Evolutionary conservation across 2,113 vertebrate genomes (phyloP), one percentile per base, ranked within the genome.

Genomic region (Tympanuchus pallidicinctus): DNA sequence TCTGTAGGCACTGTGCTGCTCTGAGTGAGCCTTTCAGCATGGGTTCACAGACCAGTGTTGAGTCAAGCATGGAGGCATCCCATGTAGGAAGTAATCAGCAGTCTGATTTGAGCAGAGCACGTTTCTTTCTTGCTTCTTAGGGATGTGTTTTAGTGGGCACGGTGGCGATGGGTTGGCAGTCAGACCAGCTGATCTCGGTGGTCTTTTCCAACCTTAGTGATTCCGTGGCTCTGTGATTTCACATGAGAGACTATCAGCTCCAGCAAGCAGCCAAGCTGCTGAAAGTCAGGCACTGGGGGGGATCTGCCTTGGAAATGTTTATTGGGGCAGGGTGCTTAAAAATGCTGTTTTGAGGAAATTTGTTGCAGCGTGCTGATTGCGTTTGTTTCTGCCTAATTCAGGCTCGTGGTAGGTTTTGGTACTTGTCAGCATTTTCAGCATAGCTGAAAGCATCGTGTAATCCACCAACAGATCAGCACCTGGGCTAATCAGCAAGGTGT

Each of bases 1-100:
- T 56, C 13, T 64, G 20, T 38, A 2, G 34, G 12, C 14, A 11
- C 15, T 12, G 0, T 34, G 14, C 19, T 42, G 43, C 57, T 75
- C 56, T 28, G 15, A 22, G 1, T 0, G 4, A 34, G 13, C 36
- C 47, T 87, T 21, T 24, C 2, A 2, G 1, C 20, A 0, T 6
- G 45, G 50, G 5, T 45, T 48, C 2, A 3, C 52, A 69, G 40
- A 61, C 13, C 17, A n/a, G 15, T 22, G 21, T 27, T 52, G 43
- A 27, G 7, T 67, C 36, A 16, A 48, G 42, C 1, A 0, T 4
- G 42, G n/a, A 57, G 65, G 27, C 52, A 52, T 64, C 36, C 45
- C 7, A 0, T 27, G 45, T 8, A 48, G 38, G 0, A 0, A 56
- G 16, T 45, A 28, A 20, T 15, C 30, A 5, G 0, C 13, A 13